Evolutionary conservation across 2,113 vertebrate species (phyloP).

Genomic region (Neopipo cinnamomea): DNA sequence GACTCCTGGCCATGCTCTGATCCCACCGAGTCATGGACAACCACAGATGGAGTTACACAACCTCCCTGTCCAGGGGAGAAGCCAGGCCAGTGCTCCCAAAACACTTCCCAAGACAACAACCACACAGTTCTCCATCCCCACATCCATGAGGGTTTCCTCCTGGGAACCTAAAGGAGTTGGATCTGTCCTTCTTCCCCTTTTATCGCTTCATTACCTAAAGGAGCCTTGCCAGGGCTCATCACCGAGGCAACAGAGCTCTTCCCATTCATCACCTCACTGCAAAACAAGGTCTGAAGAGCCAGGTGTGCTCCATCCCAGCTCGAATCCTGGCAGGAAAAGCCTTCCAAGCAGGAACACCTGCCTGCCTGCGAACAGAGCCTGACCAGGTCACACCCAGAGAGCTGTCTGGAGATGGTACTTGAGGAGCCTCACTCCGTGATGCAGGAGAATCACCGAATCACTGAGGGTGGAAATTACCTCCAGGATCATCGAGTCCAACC

Average conservation of each 20-base stretch:
- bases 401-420: neutral
- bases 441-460: neutral
- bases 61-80: neutral
- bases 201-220: neutral
- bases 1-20: neutral
- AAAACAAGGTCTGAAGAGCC: neutral
- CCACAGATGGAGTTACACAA: neutral
- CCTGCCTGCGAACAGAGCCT: neutral
- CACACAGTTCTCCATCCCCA: neutral
- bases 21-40: neutral
- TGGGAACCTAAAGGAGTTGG: neutral
- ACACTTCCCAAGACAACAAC: neutral
- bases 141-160: accelerated
- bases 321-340: neutral
- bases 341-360: neutral
- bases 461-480: neutral
- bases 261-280: neutral
- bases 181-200: neutral
- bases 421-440: neutral
- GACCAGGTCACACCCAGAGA: neutral
- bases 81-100: neutral
- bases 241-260: neutral
- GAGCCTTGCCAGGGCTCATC: neutral
- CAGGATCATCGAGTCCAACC: neutral
- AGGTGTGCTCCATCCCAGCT: neutral